Percentiles rank a stretch among this genome's conserved stretches.
These are phyloP conservation scores for Leptopilina boulardi DNA, from an alignment of 1,140 invertebrate species.

Conservation along the genomic window DNA sequence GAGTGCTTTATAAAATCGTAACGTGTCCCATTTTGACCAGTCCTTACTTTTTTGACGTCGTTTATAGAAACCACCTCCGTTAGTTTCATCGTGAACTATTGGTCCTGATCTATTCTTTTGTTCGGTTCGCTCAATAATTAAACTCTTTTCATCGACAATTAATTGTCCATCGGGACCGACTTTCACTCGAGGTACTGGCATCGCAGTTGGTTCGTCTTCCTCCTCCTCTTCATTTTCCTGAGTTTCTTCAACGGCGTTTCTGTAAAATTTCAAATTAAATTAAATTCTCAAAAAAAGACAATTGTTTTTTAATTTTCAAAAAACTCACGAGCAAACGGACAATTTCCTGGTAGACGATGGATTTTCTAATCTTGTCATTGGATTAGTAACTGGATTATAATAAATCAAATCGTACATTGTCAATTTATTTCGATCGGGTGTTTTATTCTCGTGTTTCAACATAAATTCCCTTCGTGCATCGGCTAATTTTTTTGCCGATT, in stretches of 20 bases:
- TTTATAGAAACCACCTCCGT: conserved; percentile 81
- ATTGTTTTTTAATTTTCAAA: conserved; percentile 34
- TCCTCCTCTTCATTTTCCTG: conserved; percentile 66
- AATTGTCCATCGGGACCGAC: conserved; percentile 91
- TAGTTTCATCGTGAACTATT: conserved; percentile 81
- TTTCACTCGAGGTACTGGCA: conserved; percentile 90
- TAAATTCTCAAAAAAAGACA: neutral
- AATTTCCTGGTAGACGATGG: conserved; percentile 47
- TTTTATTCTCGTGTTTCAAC: conserved; percentile 76
- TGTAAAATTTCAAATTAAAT: neutral
- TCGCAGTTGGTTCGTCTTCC: conserved; percentile 73
- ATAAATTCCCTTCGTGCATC: conserved; percentile 79
- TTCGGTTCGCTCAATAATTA: conserved; percentile 86
- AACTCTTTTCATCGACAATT: conserved; percentile 90
- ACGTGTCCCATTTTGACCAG: conserved; percentile 84
- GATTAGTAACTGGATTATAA: conserved; percentile 88
- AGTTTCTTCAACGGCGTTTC: conserved; percentile 35
- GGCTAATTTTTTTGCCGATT: conserved; percentile 76
- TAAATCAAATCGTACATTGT: conserved; percentile 95
- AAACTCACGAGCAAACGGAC: conserved; percentile 74
- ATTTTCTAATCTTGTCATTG: conserved; percentile 75
- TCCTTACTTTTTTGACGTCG: conserved; percentile 79
- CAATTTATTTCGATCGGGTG: conserved; percentile 81
- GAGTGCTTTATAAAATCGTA: conserved; percentile 92
- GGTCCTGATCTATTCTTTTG: conserved; percentile 80